Evolutionary conservation across 2,888 invertebrate species (phyloP).

Genomic region (Xylota sylvarum): DNA sequence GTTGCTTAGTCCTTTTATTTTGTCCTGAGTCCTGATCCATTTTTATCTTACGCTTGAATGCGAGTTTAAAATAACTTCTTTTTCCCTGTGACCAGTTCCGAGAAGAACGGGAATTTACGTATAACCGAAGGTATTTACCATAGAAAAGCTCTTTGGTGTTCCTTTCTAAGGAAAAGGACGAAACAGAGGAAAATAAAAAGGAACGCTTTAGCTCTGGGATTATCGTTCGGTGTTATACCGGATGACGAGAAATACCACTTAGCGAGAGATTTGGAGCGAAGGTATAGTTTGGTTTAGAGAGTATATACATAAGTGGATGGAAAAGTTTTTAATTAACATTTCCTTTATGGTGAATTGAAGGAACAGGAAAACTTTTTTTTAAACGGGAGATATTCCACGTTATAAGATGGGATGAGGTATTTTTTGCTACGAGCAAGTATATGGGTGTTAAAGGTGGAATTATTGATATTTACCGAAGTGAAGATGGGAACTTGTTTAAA

Average conservation of each 20-base stretch:
- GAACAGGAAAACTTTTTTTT: constrained; percentile 19
- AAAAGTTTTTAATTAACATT: constrained; percentile 77
- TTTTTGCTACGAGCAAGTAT: not conserved
- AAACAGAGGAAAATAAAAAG: constrained; percentile 1
- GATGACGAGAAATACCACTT: constrained; percentile 77
- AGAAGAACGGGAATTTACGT: constrained; percentile 57
- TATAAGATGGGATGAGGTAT: not conserved
- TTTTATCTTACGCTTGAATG: constrained; percentile 77
- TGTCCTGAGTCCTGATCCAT: constrained; percentile 70
- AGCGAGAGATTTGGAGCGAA: constrained; percentile 74
- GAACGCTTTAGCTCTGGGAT: constrained; percentile 68
- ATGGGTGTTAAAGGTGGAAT: too few relatives aligned
- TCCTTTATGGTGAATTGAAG: constrained; percentile 65
- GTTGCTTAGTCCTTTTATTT: constrained; percentile 73
- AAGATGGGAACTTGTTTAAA: too few relatives aligned
- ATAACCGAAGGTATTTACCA: constrained; percentile 74
- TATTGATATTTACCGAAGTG: too few relatives aligned
- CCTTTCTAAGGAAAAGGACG: constrained; percentile 19
- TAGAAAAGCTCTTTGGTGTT: constrained; percentile 70
- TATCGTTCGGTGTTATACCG: constrained; percentile 76
- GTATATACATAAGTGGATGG: constrained; percentile 72
- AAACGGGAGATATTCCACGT: not conserved
- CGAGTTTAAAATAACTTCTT: constrained; percentile 76
- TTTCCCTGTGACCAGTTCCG: constrained; percentile 69
- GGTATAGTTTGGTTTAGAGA: constrained; percentile 72